Base-by-base conservation (phyloP, 2,888 invertebrate genomes). In the Oligia latruncula region DNA sequence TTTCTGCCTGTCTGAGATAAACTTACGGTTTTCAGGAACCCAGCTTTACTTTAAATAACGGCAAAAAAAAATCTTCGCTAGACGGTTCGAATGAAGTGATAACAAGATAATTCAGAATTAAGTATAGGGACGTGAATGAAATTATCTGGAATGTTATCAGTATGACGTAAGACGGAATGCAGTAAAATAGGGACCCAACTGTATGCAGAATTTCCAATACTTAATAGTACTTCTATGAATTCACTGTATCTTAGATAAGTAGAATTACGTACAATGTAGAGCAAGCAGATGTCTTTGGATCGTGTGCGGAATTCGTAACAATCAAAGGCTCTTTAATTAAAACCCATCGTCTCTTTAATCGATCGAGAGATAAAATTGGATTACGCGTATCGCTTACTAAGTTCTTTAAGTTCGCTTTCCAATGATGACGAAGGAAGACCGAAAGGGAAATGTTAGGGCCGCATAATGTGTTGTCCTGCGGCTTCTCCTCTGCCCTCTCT, bases 131-230 rank as follows among this genome's bases (percentile, higher is more conserved):
- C 43, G 13, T 43, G 17, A 73, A 55, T 62, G 20, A 65, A 52
- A 58, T 60, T 62, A 77, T 74, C 43, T 43, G n/a, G n/a, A 71
- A 80, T 67, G n/a, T 75, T 74, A 71, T 83, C 62, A 67, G 52
- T 40, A 77, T 65, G 58, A 74, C 43, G 43, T 29, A 46, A 71
- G 29, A 66, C 43, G 72, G 68, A 72, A 76, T 55, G 64, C 66
- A 64, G 35, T 43, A 40, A 58, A 72, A 71, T 65, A 72, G 8
- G 15, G 35, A 70, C 15, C 35, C 35, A 43, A 62, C 60, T 72
- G 49, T 66, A 40, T 70, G 35, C 60, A 64, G 49, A 77, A 71
- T 67, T 71, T 64, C n/a, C 49, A 71, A 67, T 52, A 35, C 35
- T 35, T 35, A 58, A 73, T 35, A 74, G 17, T 62, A 49, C 0